Evolutionary conservation across 2,888 invertebrate species (phyloP), one percentile per base, ranked within the genome.

Genomic region (Apamea epomidion): DNA sequence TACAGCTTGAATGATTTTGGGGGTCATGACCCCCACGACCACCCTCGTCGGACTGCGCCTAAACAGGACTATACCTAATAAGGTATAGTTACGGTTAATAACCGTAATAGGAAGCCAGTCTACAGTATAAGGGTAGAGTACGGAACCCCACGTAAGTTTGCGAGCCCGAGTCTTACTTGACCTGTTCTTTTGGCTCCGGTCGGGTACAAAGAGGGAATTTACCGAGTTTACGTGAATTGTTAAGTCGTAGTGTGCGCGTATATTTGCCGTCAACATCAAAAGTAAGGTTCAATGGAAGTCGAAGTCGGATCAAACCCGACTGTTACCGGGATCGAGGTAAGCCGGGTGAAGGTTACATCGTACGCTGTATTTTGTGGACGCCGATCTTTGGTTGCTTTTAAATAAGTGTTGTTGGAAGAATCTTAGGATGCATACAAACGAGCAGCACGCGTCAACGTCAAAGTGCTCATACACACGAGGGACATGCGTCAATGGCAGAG

Each of bases 221-320:
- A 42, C n/a, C 14, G 70, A 76, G 74, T 89, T 76, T 65, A 76
- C 77, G 70, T 74, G 69, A 80, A 81, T 72, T 81, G 83, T 76
- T 81, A 82, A 82, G 62, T 83, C 78, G 48, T 51, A 51, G 29
- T 75, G 68, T 58, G 48, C n/a, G 29, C 51, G 45, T 65, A 45
- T 58, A 74, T 70, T 87, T 60, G 80, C 70, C 42, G 72, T 71
- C 80, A 75, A 84, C 85, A 76, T 84, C 87, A 87, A 84, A 85
- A 74, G 79, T 73, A 32, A 45, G 71, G 69, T 70, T 70, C 65
- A 69, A 51, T 71, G 58, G 45, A 71, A 75, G 76, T 72, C 62
- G 32, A 29, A 72, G 84, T 70, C 58, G 64, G 79, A 65, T 67
- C 54, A 29, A 21, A 51, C 21, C 64, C 72, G 71, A 21, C 62